These are phyloP conservation scores for Triops longicaudatus DNA, from an alignment of 1,140 invertebrate species.

Conservation along the genomic window DNA sequence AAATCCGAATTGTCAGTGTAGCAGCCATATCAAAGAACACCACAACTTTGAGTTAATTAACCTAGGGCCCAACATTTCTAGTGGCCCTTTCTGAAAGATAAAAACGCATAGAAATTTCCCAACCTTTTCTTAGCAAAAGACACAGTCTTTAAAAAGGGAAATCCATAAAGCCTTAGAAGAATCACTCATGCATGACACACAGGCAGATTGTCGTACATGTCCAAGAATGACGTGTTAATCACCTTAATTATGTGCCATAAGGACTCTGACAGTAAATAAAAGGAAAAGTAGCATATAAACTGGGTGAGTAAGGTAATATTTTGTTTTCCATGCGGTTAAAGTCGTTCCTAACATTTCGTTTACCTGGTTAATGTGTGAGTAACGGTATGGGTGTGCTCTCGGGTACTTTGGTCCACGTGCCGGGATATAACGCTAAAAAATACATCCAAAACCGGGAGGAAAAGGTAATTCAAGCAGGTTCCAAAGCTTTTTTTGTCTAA, in stretches of 20 bases:
- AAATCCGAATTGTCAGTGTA: not conserved
- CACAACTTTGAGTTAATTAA: too few relatives aligned
- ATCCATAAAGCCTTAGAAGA: not conserved
- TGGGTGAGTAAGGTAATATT: not conserved
- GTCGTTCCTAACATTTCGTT: not conserved
- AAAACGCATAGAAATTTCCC: too few relatives aligned
- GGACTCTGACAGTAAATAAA: not conserved
- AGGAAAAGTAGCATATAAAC: not conserved
- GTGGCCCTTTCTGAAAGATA: too few relatives aligned
- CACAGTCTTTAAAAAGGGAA: not conserved
- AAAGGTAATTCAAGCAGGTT: not conserved
- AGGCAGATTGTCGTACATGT: not conserved
- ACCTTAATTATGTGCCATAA: slow-evolving; percentile 11
- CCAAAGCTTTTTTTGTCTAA: not conserved
- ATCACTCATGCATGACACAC: slow-evolving; percentile 14
- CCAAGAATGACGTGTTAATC: not conserved
- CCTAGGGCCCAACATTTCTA: too few relatives aligned
- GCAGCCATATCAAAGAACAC: not conserved
- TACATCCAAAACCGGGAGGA: not conserved
- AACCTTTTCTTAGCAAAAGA: too few relatives aligned
- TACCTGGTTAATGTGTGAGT: slow-evolving; percentile 15
- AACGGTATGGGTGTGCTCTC: not conserved
- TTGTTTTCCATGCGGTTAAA: not conserved
- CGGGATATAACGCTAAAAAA: slow-evolving; percentile 2
- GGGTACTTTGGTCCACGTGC: slow-evolving; percentile 9